A percentile compares a stretch with the other conserved stretches of the same genome.
Evolutionary conservation across 2,113 vertebrate species (phyloP).

Genomic region (Protomyctophum bolini): DNA sequence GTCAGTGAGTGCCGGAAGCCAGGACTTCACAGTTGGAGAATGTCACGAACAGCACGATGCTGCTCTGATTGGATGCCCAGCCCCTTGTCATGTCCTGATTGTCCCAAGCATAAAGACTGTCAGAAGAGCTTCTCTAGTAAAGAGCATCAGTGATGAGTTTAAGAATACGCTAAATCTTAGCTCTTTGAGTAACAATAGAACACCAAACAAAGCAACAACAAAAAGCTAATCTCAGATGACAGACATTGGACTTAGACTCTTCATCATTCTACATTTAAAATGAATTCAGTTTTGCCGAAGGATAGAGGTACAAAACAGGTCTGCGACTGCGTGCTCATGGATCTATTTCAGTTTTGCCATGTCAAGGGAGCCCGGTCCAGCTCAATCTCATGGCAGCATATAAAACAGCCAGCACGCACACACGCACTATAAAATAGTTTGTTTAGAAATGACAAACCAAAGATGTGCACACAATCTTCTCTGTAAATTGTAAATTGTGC

Average conservation of each 20-base stretch:
- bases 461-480: not conserved
- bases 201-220: no score
- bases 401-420: not conserved
- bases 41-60: slow-evolving; percentile 49
- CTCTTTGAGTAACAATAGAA: not conserved
- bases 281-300: no score
- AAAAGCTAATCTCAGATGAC: no score
- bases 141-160: slow-evolving; percentile 9
- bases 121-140: slow-evolving; percentile 8
- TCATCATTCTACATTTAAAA: no score
- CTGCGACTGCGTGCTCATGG: not conserved
- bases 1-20: slow-evolving; percentile 51
- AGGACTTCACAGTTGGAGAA: slow-evolving; percentile 50
- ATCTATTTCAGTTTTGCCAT: not conserved
- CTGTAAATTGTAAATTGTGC: no score
- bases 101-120: slow-evolving; percentile 4
- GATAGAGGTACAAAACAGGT: not conserved
- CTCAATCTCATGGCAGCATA: not conserved
- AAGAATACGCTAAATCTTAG: not conserved
- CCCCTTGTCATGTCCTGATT: slow-evolving; percentile 33
- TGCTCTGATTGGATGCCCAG: slow-evolving; percentile 41
- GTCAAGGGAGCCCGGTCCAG: not conserved
- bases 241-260: no score
- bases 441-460: no score
- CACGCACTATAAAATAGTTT: not conserved